phyloP scores from a whole-genome alignment of 2,797 vertebrate genomes.

The Lepidocolaptes lacrymiger region DNA sequence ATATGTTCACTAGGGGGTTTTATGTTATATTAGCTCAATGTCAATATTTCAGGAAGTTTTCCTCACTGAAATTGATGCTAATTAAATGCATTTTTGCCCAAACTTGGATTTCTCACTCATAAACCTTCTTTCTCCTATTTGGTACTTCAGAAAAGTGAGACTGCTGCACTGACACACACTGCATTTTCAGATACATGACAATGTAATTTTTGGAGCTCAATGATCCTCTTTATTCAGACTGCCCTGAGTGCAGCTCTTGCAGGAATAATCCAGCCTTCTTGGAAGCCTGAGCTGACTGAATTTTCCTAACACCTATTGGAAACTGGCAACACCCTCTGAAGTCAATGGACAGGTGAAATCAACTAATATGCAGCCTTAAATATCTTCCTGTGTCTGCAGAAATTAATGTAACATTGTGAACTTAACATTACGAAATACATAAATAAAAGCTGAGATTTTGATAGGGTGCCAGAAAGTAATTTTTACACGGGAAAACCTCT shows the following conservation, averaged over 20 bases:
- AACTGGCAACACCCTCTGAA: not conserved
- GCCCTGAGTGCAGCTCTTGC: not conserved
- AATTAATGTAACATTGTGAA: not conserved
- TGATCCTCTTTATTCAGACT: not conserved
- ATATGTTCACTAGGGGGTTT: not conserved
- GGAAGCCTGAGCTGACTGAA: not conserved
- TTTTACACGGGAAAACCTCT: not conserved
- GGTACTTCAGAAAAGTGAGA: not conserved
- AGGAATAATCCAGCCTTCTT: not conserved
- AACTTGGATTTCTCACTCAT: not conserved
- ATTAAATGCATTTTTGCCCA: not conserved
- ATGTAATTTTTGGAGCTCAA: not conserved
- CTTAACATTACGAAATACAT: not conserved
- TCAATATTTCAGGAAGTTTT: not conserved
- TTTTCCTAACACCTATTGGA: not conserved
- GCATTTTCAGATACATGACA: not conserved
- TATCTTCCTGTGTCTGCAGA: not conserved
- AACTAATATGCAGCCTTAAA: not conserved
- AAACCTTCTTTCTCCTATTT: not conserved
- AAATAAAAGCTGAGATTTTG: not conserved
- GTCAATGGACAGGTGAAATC: not conserved
- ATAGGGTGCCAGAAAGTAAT: not conserved
- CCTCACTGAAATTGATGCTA: not conserved
- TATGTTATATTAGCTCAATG: not conserved
- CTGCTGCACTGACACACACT: not conserved